These are phyloP conservation scores for Dolichomitus sp. DNA, from an alignment of 2,888 invertebrate genomes.

Conservation along the genomic window DNA sequence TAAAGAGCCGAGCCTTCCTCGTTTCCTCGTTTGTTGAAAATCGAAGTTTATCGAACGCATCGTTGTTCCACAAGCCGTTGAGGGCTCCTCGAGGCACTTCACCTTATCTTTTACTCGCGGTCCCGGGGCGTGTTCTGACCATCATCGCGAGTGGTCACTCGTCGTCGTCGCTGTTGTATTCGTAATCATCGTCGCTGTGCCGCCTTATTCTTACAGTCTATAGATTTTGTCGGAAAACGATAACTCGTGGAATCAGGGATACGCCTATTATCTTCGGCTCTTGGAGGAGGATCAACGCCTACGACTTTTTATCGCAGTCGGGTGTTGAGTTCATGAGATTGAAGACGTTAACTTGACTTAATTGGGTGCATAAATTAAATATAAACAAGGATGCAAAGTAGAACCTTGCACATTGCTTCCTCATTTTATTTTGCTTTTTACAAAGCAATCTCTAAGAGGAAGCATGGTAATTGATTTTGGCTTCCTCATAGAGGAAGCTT, in stretches of 20 bases:
- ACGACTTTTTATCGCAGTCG: not conserved
- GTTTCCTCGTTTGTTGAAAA: conserved; percentile 69
- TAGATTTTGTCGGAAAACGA: conserved; percentile 22
- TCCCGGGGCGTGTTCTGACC: conserved; percentile 37
- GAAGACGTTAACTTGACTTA: not conserved
- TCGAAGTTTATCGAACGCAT: conserved; percentile 68
- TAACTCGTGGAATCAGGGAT: conserved; percentile 16
- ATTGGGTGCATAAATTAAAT: no score
- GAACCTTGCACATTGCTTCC: no score
- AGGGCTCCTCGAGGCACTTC: conserved; percentile 23
- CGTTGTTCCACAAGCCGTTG: conserved; percentile 26
- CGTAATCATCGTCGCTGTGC: conserved; percentile 23
- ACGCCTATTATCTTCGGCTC: not conserved
- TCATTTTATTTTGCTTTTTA: no score
- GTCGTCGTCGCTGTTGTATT: conserved; percentile 9
- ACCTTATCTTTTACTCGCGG: conserved; percentile 22
- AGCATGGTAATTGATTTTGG: no score
- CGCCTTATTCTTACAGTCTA: conserved; percentile 21
- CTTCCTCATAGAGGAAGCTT: no score
- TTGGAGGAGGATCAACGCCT: not conserved
- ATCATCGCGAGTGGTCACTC: conserved; percentile 30
- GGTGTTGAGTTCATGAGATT: not conserved
- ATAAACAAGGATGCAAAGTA: no score
- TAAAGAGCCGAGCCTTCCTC: conserved; percentile 75
- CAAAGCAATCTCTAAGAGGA: no score